Evolutionary conservation across 2,797 vertebrate species (phyloP), one percentile per base, ranked within the genome.

Genomic region (Cuculus canorus): DNA sequence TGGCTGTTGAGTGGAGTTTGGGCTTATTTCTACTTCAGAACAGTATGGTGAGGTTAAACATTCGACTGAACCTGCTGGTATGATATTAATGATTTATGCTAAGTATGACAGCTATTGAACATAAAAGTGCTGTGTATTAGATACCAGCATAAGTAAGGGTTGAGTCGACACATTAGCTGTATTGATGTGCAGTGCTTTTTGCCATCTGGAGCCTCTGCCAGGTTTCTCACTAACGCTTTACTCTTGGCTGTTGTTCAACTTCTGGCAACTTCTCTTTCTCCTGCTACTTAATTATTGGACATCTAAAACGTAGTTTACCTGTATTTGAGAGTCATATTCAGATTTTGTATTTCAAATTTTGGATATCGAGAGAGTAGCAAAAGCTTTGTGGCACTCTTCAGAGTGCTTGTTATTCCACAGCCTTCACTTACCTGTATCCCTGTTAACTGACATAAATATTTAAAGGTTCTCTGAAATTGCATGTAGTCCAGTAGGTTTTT

Each of bases 91-190:
- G 39, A 24, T 96, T 88, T 80, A 37, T 82, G 15, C 53, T 14
- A 27, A n/a, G 41, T 68, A 4, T 0, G 1, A 1, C 14, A 32
- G 33, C 28, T 91, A 3, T 19, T 53, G 71, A 57, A 15, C 37
- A 24, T 22, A n/a, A n/a, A n/a, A 18, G 33, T 73, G 48, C 39
- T 73, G 43, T 68, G 50, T 37, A 15, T 83, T 39, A 37, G 33
- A 30, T 70, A 17, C 10, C 23, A 45, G 0, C 2, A 0, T 35
- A 61, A 75, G 27, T 35, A 17, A n/a, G 53, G 50, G 19, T 35
- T 94, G 80, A 65, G 54, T 47, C 0, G 3, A 52, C 56, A 11
- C 0, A 2, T 54, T 73, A 33, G 18, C 71, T 61, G 18, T 68
- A 4, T 39, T 50, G 39, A 19, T 78, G 68, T 50, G 33, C 37